Evolutionary conservation across 2,888 invertebrate genomes (phyloP).

Genomic region (Andrena haemorrhoa): DNA sequence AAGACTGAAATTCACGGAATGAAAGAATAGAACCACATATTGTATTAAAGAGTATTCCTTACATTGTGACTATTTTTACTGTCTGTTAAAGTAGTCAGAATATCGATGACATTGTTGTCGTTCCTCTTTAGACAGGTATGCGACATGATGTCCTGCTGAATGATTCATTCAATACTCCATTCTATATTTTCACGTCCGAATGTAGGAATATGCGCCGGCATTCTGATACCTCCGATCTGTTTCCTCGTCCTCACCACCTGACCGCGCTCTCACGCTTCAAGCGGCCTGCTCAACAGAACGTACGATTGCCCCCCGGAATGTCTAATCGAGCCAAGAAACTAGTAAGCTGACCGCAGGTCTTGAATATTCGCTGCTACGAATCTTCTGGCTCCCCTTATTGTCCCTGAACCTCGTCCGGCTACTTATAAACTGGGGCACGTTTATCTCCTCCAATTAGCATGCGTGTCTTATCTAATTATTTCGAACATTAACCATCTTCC

Average conservation of each 20-base stretch:
- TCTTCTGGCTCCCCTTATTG: constrained; percentile 8
- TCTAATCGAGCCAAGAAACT: constrained; percentile 39
- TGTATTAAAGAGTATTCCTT: too few species aligned
- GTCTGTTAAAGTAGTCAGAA: too few species aligned
- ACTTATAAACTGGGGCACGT: constrained; percentile 9
- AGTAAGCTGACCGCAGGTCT: constrained; percentile 19
- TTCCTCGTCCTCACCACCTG: constrained; percentile 19
- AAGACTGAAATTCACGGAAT: too few species aligned
- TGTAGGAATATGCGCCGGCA: constrained; percentile 3
- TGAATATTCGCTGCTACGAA: constrained; percentile 9
- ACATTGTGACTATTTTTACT: too few species aligned
- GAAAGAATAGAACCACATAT: too few species aligned
- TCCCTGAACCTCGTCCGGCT: not conserved
- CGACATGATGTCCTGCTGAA: not conserved
- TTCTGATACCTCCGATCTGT: constrained; percentile 25
- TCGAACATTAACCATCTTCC: too few species aligned
- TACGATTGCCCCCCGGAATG: constrained; percentile 35
- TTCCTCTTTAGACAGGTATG: not conserved
- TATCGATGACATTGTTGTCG: too few species aligned
- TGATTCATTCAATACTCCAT: not conserved
- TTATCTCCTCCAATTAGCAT: not conserved
- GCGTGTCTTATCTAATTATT: not conserved
- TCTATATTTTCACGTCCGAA: not conserved
- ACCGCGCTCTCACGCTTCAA: constrained; percentile 41
- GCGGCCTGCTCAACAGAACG: constrained; percentile 22